phyloP scores from a whole-genome alignment of 1,140 invertebrate species.

The Hydropsyche tenuis region DNA sequence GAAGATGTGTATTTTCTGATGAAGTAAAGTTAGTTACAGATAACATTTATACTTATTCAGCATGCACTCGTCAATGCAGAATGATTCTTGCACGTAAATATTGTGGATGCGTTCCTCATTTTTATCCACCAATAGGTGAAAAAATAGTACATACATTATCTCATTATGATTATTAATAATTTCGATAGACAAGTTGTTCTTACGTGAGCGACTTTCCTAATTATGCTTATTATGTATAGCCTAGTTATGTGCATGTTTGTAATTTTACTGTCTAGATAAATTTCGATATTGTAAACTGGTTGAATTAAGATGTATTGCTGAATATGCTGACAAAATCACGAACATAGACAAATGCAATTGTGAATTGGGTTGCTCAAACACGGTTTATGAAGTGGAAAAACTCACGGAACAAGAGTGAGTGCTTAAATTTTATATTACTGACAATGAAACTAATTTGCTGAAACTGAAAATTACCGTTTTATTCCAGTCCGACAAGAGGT shows the following conservation, averaged over 20 bases:
- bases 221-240: neutral
- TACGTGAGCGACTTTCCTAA: too few relatives aligned
- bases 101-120: slow-evolving; percentile 72
- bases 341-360: slow-evolving; percentile 69
- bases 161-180: too few relatives aligned
- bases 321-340: slow-evolving; percentile 63
- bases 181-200: too few relatives aligned
- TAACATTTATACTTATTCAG: slow-evolving; percentile 69
- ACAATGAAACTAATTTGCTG: too few relatives aligned
- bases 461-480: too few relatives aligned
- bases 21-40: slow-evolving; percentile 68
- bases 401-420: slow-evolving; percentile 66
- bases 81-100: slow-evolving; percentile 66
- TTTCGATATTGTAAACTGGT: slow-evolving; percentile 65
- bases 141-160: too few relatives aligned
- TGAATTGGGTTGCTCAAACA: slow-evolving; percentile 73
- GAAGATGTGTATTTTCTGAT: slow-evolving; percentile 71
- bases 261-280: slow-evolving; percentile 54
- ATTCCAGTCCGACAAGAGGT: slow-evolving; percentile 52
- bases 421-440: neutral
- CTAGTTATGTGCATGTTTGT: neutral
- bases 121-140: slow-evolving; percentile 65
- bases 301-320: slow-evolving; percentile 66
- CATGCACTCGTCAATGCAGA: slow-evolving; percentile 72
- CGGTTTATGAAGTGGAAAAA: slow-evolving; percentile 76